phyloP scores from a whole-genome alignment of 2,113 vertebrate genomes.

The Sinocyclocheilus maitianheensis region DNA sequence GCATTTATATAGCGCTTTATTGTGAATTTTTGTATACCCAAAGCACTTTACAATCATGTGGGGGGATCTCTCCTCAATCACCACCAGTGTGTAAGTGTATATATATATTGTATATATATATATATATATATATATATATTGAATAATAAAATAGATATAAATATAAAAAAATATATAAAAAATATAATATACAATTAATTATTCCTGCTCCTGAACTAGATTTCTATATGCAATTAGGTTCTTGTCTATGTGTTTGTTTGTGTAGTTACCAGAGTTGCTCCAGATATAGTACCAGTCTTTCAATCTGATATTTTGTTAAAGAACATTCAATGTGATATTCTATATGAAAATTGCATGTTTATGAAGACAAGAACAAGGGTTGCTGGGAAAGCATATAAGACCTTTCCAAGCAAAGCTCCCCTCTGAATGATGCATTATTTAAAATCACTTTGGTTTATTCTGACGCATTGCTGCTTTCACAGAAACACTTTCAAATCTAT shows the following conservation, averaged over 20 bases:
- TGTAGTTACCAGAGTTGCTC: neutral
- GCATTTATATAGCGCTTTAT: too few species aligned
- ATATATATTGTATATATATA: too few species aligned
- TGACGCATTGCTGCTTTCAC: conserved; percentile 30
- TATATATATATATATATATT: too few species aligned
- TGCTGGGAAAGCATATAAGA: conserved; percentile 38
- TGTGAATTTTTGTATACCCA: too few species aligned
- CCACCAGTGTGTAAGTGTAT: too few species aligned
- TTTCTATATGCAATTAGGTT: neutral
- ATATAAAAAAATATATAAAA: too few species aligned
- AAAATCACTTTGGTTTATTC: conserved; percentile 46
- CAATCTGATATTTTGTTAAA: conserved; percentile 11
- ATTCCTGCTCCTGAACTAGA: neutral
- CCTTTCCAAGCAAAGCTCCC: conserved; percentile 15
- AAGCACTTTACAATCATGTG: too few species aligned
- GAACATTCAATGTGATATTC: neutral
- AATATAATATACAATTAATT: too few species aligned
- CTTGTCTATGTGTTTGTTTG: neutral
- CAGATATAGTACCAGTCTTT: neutral
- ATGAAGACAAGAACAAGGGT: conserved; percentile 5
- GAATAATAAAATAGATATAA: too few species aligned
- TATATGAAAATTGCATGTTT: conserved; percentile 17
- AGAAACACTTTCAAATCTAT: conserved; percentile 38
- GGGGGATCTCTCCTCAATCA: too few species aligned
- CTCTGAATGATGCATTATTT: conserved; percentile 46